Evolutionary conservation across 2,888 invertebrate species (phyloP).

Genomic region (Plebejus argus): DNA sequence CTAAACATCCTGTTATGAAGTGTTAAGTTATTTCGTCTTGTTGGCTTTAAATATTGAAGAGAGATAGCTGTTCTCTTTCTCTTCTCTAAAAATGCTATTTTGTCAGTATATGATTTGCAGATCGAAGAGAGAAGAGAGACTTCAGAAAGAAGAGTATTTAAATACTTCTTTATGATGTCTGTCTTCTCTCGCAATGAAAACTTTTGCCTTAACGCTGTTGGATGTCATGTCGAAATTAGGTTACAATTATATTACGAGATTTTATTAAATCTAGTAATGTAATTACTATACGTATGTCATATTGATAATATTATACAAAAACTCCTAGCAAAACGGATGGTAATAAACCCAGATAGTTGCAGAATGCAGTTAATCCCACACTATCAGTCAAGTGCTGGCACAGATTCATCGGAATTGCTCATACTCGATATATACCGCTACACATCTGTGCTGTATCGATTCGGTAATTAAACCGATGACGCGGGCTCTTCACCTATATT

Average conservation of each 20-base stretch:
- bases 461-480: slow-evolving; percentile 15
- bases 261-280: no score
- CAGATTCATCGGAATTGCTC: slow-evolving; percentile 71
- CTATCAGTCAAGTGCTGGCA: slow-evolving; percentile 51
- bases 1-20: slow-evolving; percentile 17
- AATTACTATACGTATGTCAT: no score
- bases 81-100: no score
- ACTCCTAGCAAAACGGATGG: background rate
- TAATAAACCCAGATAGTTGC: background rate
- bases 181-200: no score
- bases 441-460: slow-evolving; percentile 44
- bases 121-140: no score
- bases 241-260: no score
- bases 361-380: slow-evolving; percentile 2
- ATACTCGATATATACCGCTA: slow-evolving; percentile 62
- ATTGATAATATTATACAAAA: background rate
- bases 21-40: background rate
- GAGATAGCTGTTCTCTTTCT: background rate
- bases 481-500: slow-evolving; percentile 54
- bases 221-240: no score
- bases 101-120: no score
- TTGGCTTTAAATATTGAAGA: background rate
- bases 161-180: no score
- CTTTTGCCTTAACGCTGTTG: no score
- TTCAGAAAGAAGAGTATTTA: no score